These are phyloP conservation scores for Ciconia maguari DNA, from an alignment of 2,113 vertebrate genomes.

Conservation along the genomic window DNA sequence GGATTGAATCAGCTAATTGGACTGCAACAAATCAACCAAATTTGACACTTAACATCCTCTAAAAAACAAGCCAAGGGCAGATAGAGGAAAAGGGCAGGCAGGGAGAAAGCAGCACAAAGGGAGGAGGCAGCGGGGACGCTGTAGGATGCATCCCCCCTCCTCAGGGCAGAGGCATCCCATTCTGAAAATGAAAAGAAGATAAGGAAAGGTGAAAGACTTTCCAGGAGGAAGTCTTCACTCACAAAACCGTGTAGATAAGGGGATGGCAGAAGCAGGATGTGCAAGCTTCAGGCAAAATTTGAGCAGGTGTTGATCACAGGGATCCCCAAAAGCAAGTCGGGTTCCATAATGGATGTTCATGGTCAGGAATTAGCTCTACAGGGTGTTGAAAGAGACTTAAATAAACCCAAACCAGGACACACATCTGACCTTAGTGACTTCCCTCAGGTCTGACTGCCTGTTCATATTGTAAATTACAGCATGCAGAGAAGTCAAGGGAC, in stretches of 20 bases:
- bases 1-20: conserved; percentile 48
- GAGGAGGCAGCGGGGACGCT: background rate
- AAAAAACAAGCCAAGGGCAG: background rate
- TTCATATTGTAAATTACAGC: background rate
- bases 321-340: background rate
- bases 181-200: background rate
- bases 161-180: background rate
- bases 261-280: background rate
- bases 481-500: background rate
- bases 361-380: background rate
- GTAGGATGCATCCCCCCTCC: background rate
- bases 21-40: conserved; percentile 36
- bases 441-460: background rate
- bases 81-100: background rate
- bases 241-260: background rate
- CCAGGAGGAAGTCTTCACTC: background rate
- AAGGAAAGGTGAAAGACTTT: background rate
- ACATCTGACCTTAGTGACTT: background rate
- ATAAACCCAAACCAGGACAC: background rate
- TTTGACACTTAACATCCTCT: background rate
- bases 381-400: background rate
- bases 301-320: background rate
- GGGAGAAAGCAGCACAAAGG: background rate
- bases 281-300: background rate
- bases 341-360: background rate